Conservation (phyloP, 2,888 invertebrate species). For the Branchellion lobata region DNA sequence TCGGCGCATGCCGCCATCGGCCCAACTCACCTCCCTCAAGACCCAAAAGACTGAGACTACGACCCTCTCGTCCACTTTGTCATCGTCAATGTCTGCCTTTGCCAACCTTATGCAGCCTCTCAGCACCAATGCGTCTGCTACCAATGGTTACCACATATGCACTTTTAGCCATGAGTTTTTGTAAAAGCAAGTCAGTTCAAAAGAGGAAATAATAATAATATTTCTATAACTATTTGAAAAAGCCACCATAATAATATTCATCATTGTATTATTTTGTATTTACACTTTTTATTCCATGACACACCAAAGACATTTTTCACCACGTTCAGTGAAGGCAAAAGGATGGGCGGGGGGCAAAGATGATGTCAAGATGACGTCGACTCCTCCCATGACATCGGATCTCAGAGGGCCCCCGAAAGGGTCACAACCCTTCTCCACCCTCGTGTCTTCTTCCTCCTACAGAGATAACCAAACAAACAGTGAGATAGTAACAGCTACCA, state of each 20-base stretch:
- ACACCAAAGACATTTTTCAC: no score
- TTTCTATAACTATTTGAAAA: no score
- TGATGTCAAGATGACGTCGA: not conserved
- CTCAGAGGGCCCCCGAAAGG: not conserved
- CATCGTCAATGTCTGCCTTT: not conserved
- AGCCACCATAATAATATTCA: no score
- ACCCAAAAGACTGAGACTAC: slow-evolving; percentile 79
- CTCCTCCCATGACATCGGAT: not conserved
- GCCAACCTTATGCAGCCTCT: not conserved
- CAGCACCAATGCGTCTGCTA: not conserved
- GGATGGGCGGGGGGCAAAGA: slow-evolving; percentile 1
- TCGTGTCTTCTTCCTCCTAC: no score
- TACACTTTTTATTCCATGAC: no score
- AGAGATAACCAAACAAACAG: no score
- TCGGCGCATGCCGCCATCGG: slow-evolving; percentile 87
- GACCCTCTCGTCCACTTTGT: slow-evolving; percentile 70
- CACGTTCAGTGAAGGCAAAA: not conserved
- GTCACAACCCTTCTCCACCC: not conserved
- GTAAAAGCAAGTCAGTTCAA: no score
- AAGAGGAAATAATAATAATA: no score
- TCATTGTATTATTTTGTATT: no score
- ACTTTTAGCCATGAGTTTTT: no score
- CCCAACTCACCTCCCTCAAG: slow-evolving; percentile 97
- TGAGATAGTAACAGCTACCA: no score
- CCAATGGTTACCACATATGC: no score